Evolutionary conservation across 2,113 vertebrate species (phyloP).

Genomic region (Rhinolophus sinicus): DNA sequence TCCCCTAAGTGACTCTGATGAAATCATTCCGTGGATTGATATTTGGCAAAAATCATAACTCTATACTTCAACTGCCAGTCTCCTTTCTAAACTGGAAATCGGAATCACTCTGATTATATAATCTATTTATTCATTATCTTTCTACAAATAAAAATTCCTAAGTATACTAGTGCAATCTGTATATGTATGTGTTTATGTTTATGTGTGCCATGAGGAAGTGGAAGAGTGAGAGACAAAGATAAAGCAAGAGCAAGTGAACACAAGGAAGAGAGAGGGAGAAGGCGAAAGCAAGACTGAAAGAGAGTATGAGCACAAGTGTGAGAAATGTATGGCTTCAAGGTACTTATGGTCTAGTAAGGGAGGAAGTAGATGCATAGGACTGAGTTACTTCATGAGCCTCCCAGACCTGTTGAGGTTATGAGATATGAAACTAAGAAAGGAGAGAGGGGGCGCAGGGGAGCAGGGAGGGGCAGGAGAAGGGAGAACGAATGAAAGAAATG

Average conservation of each 20-base stretch:
- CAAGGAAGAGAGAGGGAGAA: background rate
- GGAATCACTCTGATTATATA: conserved; percentile 21
- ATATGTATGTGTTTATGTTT: background rate
- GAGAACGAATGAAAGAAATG: background rate
- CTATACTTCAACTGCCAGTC: background rate
- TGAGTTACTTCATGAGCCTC: background rate
- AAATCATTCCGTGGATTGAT: background rate
- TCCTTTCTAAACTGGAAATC: conserved; percentile 37
- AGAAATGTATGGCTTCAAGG: background rate
- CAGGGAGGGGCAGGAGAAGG: rapidly evolving
- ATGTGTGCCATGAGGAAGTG: background rate
- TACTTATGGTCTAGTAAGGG: background rate
- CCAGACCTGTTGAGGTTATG: background rate
- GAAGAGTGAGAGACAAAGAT: background rate
- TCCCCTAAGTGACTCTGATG: background rate
- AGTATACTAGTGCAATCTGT: background rate
- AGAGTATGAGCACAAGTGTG: background rate
- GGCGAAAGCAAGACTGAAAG: background rate
- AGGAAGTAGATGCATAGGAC: background rate
- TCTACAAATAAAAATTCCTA: conserved; percentile 5
- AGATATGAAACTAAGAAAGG: background rate
- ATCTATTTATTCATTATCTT: background rate
- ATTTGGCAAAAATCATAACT: conserved; percentile 11
- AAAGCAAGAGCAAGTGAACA: background rate
- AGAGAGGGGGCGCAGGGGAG: background rate